phyloP scores from a whole-genome alignment of 2,113 vertebrate species.

The Crotophaga sulcirostris region DNA sequence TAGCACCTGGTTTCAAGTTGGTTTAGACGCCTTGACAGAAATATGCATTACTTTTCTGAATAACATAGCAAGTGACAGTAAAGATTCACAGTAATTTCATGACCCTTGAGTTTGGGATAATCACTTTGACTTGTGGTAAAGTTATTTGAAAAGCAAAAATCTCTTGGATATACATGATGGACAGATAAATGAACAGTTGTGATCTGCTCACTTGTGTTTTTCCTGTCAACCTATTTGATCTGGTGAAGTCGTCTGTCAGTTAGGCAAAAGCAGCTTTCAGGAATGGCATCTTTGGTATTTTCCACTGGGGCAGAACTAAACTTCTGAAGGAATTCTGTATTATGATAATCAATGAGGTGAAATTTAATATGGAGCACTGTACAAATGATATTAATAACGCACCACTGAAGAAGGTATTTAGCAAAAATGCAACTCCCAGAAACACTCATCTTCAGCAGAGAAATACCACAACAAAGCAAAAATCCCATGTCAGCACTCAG shows the following conservation, averaged over 20 bases:
- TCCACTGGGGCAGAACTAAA: not conserved
- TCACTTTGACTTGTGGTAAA: conserved; percentile 19
- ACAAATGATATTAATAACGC: not conserved
- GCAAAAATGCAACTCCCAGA: not conserved
- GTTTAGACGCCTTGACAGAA: not conserved
- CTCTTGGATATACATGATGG: conserved; percentile 4
- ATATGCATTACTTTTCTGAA: not conserved
- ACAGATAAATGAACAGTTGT: conserved; percentile 38
- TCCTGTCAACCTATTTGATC: conserved; percentile 17
- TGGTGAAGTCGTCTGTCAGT: conserved; percentile 13
- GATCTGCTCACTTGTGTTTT: conserved; percentile 28
- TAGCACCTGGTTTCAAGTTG: not conserved
- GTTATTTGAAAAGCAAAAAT: conserved; percentile 25
- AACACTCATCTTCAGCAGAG: not conserved
- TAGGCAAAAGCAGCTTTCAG: conserved; percentile 33
- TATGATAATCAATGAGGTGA: conserved; percentile 46
- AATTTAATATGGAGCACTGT: not conserved
- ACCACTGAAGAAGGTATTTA: conserved; percentile 20
- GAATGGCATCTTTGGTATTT: conserved; percentile 67
- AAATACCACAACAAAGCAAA: not conserved
- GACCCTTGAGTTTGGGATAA: not conserved
- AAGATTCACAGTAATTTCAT: not conserved
- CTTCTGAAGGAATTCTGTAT: conserved; percentile 4
- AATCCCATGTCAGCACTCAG: not conserved
- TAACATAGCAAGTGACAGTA: not conserved